Conservation (phyloP, 2,888 invertebrate species). For the Andrena hattorfiana region DNA sequence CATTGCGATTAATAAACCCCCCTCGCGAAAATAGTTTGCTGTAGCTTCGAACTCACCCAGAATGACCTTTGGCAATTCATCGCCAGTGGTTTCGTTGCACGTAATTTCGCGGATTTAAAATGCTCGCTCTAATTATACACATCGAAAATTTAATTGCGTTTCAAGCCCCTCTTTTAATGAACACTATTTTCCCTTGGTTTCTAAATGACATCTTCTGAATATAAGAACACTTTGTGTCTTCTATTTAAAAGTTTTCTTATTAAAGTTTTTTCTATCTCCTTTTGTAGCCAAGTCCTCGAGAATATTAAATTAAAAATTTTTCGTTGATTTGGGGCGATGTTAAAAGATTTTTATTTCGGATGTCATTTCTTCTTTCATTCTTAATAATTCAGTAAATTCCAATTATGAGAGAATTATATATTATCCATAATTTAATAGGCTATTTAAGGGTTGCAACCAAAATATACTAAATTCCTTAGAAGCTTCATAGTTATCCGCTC, state of each 20-base stretch:
- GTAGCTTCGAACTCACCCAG: background rate
- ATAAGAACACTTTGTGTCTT: background rate
- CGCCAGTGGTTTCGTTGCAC: background rate
- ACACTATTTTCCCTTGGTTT: background rate
- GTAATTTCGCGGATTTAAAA: background rate
- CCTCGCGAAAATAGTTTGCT: constrained; percentile 31
- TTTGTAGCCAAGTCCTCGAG: too few relatives aligned
- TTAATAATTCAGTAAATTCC: too few relatives aligned
- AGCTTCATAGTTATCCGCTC: too few relatives aligned
- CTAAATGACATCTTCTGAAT: background rate
- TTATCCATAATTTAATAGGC: too few relatives aligned
- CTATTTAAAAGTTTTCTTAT: background rate
- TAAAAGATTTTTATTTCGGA: too few relatives aligned
- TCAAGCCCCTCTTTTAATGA: background rate
- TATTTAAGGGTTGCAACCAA: too few relatives aligned
- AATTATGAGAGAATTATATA: too few relatives aligned
- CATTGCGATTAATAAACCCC: constrained; percentile 48
- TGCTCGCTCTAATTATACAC: background rate
- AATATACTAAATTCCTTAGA: too few relatives aligned
- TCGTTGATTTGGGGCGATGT: too few relatives aligned
- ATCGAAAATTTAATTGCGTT: constrained; percentile 2
- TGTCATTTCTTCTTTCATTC: too few relatives aligned
- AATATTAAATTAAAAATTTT: too few relatives aligned
- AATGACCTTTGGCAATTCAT: constrained; percentile 1
- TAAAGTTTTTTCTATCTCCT: background rate